These are phyloP conservation scores for Copsychus sechellarum DNA, from an alignment of 2,113 vertebrate species.

Conservation along the genomic window DNA sequence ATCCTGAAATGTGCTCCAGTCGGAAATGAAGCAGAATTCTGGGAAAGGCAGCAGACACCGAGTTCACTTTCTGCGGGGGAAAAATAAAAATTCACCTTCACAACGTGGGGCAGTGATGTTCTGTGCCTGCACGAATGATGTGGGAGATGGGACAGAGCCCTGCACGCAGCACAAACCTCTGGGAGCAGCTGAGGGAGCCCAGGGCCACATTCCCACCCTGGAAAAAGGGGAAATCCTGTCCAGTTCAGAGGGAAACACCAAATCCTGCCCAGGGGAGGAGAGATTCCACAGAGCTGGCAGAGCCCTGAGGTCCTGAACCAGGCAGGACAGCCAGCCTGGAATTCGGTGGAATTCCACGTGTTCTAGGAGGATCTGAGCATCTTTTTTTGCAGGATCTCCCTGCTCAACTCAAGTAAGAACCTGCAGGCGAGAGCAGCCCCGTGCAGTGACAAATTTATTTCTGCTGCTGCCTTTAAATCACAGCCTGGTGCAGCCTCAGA, in stretches of 20 bases:
- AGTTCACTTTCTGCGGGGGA: rapidly evolving
- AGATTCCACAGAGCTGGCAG: neutral
- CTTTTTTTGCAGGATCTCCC: neutral
- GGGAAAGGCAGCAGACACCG: neutral
- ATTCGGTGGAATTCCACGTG: neutral
- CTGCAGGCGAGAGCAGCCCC: neutral
- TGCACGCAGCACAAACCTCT: neutral
- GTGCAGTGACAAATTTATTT: neutral
- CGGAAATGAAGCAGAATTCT: neutral
- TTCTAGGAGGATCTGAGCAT: neutral
- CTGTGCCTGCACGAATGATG: rapidly evolving
- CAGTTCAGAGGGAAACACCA: neutral
- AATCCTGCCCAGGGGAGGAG: neutral
- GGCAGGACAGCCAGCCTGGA: neutral
- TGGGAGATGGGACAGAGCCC: neutral
- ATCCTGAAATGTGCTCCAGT: neutral
- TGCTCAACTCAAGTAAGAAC: neutral
- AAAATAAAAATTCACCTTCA: neutral
- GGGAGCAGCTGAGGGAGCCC: neutral
- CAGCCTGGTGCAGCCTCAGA: neutral
- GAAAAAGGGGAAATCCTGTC: neutral
- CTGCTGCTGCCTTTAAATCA: neutral
- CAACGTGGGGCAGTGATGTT: rapidly evolving
- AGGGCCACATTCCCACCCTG: rapidly evolving
- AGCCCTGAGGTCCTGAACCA: neutral